Conservation (phyloP, 2,113 vertebrate species). For the Forbesichthys agassizii region DNA sequence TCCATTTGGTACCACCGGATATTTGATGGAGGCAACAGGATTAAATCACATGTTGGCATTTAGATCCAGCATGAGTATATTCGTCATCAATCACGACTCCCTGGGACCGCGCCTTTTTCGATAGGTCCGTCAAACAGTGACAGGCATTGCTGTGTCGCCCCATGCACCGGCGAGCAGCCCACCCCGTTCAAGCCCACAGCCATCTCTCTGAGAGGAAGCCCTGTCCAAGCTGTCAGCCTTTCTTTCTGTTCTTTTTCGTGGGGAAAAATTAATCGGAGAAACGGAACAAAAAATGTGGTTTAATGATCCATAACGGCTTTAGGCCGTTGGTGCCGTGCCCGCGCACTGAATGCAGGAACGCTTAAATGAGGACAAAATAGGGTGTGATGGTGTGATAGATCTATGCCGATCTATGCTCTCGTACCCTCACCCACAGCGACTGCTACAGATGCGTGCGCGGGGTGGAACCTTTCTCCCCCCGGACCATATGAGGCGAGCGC, state of each 20-base stretch:
- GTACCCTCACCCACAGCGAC: conserved; percentile 4
- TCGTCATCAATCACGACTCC: conserved; percentile 73
- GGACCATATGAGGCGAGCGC: conserved; percentile 6
- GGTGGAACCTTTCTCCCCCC: not conserved
- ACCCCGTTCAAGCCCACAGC: conserved; percentile 59
- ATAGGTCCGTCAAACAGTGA: conserved; percentile 67
- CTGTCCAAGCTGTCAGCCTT: conserved; percentile 72
- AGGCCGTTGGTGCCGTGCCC: conserved; percentile 59
- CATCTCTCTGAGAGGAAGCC: conserved; percentile 53
- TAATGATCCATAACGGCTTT: conserved; percentile 71
- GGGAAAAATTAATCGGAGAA: conserved; percentile 62
- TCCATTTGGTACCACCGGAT: conserved; percentile 52
- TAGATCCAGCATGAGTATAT: conserved; percentile 64
- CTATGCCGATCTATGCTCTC: conserved; percentile 6
- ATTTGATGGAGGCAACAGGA: conserved; percentile 65
- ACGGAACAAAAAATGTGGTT: conserved; percentile 53
- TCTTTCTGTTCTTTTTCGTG: conserved; percentile 4
- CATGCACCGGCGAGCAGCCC: conserved; percentile 57
- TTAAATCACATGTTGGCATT: conserved; percentile 70
- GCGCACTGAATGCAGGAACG: conserved; percentile 65
- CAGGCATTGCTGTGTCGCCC: conserved; percentile 64
- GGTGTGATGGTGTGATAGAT: conserved; percentile 48
- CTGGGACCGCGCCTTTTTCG: conserved; percentile 54
- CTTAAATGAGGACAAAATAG: conserved; percentile 68
- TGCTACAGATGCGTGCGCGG: conserved; percentile 5